A percentile compares a stretch with the other conserved stretches of the same genome.
Evolutionary conservation across 2,113 vertebrate species (phyloP).

Genomic region (Anolis sagrei): DNA sequence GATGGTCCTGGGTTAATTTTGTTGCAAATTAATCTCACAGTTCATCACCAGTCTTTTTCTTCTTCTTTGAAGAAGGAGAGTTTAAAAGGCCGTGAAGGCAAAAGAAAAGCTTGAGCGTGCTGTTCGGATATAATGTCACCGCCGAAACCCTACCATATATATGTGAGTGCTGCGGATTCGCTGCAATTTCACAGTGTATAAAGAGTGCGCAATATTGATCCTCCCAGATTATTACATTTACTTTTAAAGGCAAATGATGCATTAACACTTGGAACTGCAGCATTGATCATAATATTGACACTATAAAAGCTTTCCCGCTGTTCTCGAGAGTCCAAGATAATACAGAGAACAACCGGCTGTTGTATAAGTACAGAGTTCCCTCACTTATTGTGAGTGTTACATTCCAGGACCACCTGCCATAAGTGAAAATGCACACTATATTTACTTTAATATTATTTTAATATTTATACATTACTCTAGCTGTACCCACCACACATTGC

Average conservation of each 20-base stretch:
- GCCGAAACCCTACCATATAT: conserved; percentile 44
- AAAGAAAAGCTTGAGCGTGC: not conserved
- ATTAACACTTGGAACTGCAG: conserved; percentile 55
- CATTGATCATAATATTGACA: conserved; percentile 52
- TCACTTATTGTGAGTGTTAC: too few relatives aligned
- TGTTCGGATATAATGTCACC: conserved; percentile 39
- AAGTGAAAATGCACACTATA: too few relatives aligned
- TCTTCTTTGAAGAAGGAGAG: conserved; percentile 2
- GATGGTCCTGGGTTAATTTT: conserved; percentile 1
- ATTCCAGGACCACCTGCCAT: too few relatives aligned
- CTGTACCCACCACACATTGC: too few relatives aligned
- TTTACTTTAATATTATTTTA: too few relatives aligned
- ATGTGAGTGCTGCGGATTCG: conserved; percentile 41
- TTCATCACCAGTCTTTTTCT: not conserved
- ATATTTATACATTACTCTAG: too few relatives aligned
- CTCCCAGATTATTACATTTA: conserved; percentile 61
- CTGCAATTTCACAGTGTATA: conserved; percentile 54
- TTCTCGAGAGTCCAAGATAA: conserved; percentile 48
- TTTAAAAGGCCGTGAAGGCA: not conserved
- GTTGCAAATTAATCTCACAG: not conserved
- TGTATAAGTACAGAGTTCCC: too few relatives aligned
- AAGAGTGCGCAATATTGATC: conserved; percentile 62
- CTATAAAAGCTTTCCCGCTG: conserved; percentile 35
- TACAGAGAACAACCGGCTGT: conserved; percentile 47
- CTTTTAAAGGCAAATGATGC: conserved; percentile 69